Base-by-base conservation (phyloP, 2,113 vertebrate genomes). In the Apteryx owenii region DNA sequence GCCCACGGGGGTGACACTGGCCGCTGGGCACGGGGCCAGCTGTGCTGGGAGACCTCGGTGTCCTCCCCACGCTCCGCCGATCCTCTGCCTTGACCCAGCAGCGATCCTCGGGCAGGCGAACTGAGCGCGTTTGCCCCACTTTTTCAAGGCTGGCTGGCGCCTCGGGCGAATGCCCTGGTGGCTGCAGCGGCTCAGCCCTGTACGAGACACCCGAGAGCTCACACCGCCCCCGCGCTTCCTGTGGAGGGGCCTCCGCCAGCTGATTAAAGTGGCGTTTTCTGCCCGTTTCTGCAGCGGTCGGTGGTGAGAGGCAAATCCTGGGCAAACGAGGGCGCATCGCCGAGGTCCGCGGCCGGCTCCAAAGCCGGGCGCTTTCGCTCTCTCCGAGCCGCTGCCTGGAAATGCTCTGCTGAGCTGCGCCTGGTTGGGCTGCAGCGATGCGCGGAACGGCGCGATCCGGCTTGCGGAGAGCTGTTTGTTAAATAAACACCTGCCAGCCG, bases 11-110 rank as follows among this genome's bases (percentile, higher is more conserved):
- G 79, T 92, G 88, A 96, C 88, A 91, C 58, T 75, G 87, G 78
- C 91, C 80, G 56, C 85, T 94, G 62, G 95, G 91, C 91, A 70
- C 62, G 3, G 50, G 79, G 75, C 96, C 95, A 93, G 81, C 66
- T 44, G 40, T 44, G 72, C 82, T 33, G 82, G 75, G 78, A 91
- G 89, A 94, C 89, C 89, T 89, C 89, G 68, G 66, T 44, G 68
- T 89, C 86, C 21, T 93, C 60, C 79, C 44, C 68, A 69, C 54
- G 81, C 89, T 87, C 33, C 0, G 0, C 50, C 3, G 16, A 46
- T 70, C 19, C 51, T 66, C 18, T 72, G 12, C 31, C 58, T 80
- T 60, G 51, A 73, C 50, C 9, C 28, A 68, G 64, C 50, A 71
- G 38, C 68, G 62, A 56, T 51, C 4, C n/a, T 71, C 78, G 81